phyloP scores from a whole-genome alignment of 1,140 invertebrate genomes.

The Achatina immaculata region DNA sequence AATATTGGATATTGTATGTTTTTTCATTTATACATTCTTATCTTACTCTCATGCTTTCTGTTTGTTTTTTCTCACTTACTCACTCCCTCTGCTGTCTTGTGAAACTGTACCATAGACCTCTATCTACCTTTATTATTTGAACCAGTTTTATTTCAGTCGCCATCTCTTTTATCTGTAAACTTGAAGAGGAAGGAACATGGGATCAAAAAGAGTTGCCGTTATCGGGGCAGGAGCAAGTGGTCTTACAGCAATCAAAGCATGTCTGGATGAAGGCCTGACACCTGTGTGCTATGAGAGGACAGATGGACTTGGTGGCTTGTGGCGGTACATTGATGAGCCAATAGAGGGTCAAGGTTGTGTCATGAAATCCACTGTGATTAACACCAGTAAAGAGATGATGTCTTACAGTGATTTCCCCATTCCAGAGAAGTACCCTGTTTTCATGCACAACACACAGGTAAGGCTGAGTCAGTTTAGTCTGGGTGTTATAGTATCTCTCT shows the following conservation, averaged over 20 bases:
- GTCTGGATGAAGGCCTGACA: slow-evolving; percentile 69
- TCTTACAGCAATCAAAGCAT: slow-evolving; percentile 71
- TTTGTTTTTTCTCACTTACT: too few species aligned
- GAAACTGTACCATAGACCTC: too few species aligned
- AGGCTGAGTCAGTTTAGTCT: too few species aligned
- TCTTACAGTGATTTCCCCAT: slow-evolving; percentile 74
- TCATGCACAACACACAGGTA: slow-evolving; percentile 70
- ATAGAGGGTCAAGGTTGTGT: slow-evolving; percentile 49
- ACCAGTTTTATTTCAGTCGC: too few species aligned
- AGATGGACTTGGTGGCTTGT: slow-evolving; percentile 63
- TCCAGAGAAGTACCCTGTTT: slow-evolving; percentile 70
- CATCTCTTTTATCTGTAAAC: too few species aligned
- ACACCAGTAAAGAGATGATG: slow-evolving; percentile 75
- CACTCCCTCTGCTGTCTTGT: too few species aligned
- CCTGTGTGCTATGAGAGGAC: slow-evolving; percentile 71
- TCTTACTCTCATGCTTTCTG: too few species aligned
- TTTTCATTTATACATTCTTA: too few species aligned
- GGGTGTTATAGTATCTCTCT: too few species aligned
- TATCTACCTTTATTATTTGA: too few species aligned
- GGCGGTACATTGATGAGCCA: slow-evolving; percentile 56
- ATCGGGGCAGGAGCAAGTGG: slow-evolving; percentile 73
- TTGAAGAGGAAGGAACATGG: too few species aligned
- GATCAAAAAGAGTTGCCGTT: slow-evolving; percentile 53
- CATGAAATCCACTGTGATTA: slow-evolving; percentile 69
- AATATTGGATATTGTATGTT: too few species aligned